Percentiles rank a stretch among this genome's conserved stretches.
These are phyloP conservation scores for Chymomyza procnemis DNA, from an alignment of 2,888 invertebrate species.

Conservation along the genomic window DNA sequence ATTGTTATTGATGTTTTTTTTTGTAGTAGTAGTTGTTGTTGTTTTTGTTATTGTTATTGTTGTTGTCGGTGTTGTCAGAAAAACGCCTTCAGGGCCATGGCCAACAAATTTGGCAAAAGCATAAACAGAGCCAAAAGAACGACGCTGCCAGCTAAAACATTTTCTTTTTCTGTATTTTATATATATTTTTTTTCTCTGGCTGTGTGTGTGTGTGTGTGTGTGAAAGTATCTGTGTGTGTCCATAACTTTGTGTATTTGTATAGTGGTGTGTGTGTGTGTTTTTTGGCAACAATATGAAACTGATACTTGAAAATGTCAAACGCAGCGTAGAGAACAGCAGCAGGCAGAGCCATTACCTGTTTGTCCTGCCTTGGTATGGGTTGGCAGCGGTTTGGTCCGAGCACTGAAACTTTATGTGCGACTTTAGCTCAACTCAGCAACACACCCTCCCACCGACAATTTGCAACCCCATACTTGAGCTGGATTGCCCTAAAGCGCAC, in stretches of 20 bases:
- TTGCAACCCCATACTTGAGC: too few species aligned
- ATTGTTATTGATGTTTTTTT: too few species aligned
- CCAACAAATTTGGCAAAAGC: background rate
- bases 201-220: conserved; percentile 2
- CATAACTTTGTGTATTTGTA: too few species aligned
- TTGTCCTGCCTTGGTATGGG: too few species aligned
- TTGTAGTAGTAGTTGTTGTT: too few species aligned
- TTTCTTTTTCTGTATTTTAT: background rate
- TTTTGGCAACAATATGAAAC: conserved; percentile 54
- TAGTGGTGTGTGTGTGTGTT: background rate
- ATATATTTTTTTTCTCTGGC: background rate
- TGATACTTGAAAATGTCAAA: conserved; percentile 67
- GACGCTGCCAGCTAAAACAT: background rate
- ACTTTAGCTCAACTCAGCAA: background rate
- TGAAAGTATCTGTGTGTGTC: conserved; percentile 4
- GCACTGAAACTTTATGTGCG: background rate
- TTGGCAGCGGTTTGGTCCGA: too few species aligned
- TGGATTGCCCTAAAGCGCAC: background rate
- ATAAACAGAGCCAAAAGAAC: background rate
- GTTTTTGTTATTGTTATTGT: conserved; percentile 6
- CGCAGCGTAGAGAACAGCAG: conserved; percentile 30
- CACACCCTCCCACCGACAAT: too few species aligned
- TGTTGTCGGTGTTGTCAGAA: background rate
- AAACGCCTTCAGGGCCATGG: background rate
- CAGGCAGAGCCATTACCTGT: background rate